These are phyloP conservation scores for Myotis pilosus DNA, from an alignment of 2,797 vertebrate species.

Conservation along the genomic window DNA sequence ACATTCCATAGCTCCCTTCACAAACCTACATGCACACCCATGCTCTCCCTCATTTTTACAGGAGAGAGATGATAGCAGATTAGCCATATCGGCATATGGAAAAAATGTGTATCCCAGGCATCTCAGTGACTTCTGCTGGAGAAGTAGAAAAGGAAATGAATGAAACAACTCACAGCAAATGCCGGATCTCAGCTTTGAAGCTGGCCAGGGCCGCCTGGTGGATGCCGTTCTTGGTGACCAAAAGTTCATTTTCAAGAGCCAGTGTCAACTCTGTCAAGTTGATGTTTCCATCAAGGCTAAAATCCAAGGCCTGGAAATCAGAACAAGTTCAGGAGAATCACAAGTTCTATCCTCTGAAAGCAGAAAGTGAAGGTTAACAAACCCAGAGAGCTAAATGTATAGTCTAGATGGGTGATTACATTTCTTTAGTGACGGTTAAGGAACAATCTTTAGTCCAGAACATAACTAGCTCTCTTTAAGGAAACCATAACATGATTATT, in stretches of 20 bases:
- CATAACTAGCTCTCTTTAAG: neutral
- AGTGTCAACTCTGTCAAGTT: constrained; percentile 91
- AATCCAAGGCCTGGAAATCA: constrained; percentile 91
- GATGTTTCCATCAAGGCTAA: constrained; percentile 91
- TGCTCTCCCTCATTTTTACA: neutral
- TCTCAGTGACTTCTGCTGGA: neutral
- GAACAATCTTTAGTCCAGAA: neutral
- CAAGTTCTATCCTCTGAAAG: neutral
- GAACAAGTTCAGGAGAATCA: constrained; percentile 35
- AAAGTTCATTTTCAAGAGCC: constrained; percentile 94
- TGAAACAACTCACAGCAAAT: constrained; percentile 90
- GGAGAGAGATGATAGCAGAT: neutral
- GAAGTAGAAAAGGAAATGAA: neutral
- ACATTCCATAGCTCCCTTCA: neutral
- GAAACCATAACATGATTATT: neutral
- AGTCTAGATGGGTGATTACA: neutral
- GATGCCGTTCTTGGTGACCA: constrained; percentile 92
- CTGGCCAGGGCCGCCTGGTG: constrained; percentile 93
- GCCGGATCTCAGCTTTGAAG: constrained; percentile 95
- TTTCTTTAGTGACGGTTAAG: neutral
- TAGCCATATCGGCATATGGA: neutral
- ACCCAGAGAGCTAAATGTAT: neutral
- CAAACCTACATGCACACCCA: neutral
- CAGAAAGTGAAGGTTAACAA: neutral
- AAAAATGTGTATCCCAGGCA: neutral